Base-by-base conservation (phyloP, 1,140 invertebrate species). In the Heliconius nattereri region DNA sequence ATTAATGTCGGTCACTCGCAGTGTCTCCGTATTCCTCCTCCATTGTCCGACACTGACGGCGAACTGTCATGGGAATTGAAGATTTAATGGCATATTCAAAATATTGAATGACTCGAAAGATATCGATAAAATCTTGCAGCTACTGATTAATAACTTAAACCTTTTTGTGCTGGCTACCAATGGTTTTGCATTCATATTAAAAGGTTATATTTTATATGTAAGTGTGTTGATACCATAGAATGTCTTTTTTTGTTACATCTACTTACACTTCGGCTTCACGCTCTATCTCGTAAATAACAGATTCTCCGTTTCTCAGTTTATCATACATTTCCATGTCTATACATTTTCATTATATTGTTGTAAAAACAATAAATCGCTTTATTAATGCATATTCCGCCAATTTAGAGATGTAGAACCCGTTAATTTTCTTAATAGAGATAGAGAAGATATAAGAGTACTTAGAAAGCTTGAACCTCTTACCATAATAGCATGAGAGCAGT, bases 1-100 rank as follows among this genome's bases (percentile, higher is more conserved):
- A 92, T 94, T 93, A 93, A 94, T 94, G 92, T 92, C 86, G 70
- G 84, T 94, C 91, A 92, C 88, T 94, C 90, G 91, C 82, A 74
- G 82, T 84, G 87, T 87, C 85, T 83, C 84, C 79, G 76, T 86
- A 78, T 45, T 45, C 40, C 40, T 45, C 40, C 40, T 45, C 40
- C 83, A 85, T 87, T 85, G 84, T 87, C 86, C 60, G 79, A 81
- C 76, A 78, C 79, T 84, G 84, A 89, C 85, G 73, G 76, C 83
- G 84, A 85, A 87, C 83, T 88, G 84, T 85, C 86, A 85, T 86
- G 79, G 82, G 79, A 82, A 80, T 82, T 75, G 81, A 77, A 72
- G 80, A 84, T 84, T 80, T 82, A 84, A 84, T 81, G 78, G 77
- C 76, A 81, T 76, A 73, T 70, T 81, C 80, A 81, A 81, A 81